Base-by-base conservation (phyloP, 2,797 vertebrate species). In the Meda fulgida region DNA sequence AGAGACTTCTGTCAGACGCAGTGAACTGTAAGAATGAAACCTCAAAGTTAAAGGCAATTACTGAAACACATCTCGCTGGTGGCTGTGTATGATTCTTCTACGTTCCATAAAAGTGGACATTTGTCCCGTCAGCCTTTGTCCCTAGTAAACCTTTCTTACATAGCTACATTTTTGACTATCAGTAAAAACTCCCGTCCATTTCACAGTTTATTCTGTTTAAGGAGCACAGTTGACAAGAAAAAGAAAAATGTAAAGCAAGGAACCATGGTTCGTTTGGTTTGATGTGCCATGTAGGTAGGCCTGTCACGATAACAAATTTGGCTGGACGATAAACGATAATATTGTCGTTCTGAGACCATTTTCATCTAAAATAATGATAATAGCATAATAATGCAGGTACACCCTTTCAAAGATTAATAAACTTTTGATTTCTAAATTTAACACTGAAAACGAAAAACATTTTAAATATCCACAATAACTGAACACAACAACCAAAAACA, bases 1-100 rank as follows among this genome's bases (percentile, higher is more conserved):
- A 7, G 48, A 76, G 71, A 29, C n/a, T 29, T 69, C 14, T 14
- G 58, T 29, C 63, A n/a, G 51, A 3, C 3, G 1, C 31, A n/a
- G 31, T n/a, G 36, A 53, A 60, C 75, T 34, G 26, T 29, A 36
- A 60, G 73, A 66, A 66, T 29, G 18, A 70, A 31, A 31, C 40
- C 43, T 66, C n/a, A 16, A 34, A 36, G 11, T 70, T 40, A 46
- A 26, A n/a, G 36, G 23, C 23, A 70, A 34, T 63, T 40, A 19
- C 11, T 67, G 67, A 82, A 82, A 75, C n/a, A 0, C 21, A 31
- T 69, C 65, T 55, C 63, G 58, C 36, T 43, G 65, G 26, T 78
- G 26, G 13, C 78, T 43, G 69, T 34, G 34, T 6, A 23, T 46
- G 66, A 23, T 63, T 72, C 36, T 18, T 58, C 7, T 36, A 43